phyloP scores from a whole-genome alignment of 2,888 invertebrate species.

The Eledona agricola region DNA sequence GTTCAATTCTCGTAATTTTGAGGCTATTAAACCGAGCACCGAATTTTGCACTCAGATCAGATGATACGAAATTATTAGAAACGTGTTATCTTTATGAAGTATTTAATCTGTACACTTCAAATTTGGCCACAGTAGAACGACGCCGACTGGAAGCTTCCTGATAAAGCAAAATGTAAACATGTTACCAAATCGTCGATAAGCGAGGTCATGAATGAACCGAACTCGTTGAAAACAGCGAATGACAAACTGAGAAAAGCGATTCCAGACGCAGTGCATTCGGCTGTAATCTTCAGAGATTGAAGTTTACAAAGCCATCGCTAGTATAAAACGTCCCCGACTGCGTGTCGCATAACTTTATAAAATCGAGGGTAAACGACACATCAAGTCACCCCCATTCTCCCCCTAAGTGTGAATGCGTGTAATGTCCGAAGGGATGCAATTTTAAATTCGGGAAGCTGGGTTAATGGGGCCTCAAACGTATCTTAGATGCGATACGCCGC shows the following conservation, averaged over 20 bases:
- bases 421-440: constrained; percentile 40
- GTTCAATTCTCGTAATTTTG: too few species aligned
- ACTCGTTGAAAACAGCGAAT: not conserved
- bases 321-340: constrained; percentile 24
- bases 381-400: constrained; percentile 38
- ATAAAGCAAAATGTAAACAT: too few species aligned
- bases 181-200: too few species aligned
- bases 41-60: too few species aligned
- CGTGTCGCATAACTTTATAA: constrained; percentile 34
- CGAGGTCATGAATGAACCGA: too few species aligned
- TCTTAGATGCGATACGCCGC: not conserved
- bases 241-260: constrained; percentile 1
- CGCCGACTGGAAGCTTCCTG: too few species aligned
- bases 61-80: too few species aligned
- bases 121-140: too few species aligned
- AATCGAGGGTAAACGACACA: constrained; percentile 37
- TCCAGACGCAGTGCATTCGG: constrained; percentile 1
- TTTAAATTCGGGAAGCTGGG: constrained; percentile 30
- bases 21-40: too few species aligned
- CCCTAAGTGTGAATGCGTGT: constrained; percentile 41
- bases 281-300: constrained; percentile 24
- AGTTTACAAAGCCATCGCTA: constrained; percentile 20
- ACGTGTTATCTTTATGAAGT: too few species aligned
- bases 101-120: too few species aligned
- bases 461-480: constrained; percentile 27